Evolutionary conservation across 2,113 vertebrate genomes (phyloP), one percentile per base, ranked within the genome.

Genomic region (Oncorhynchus masou): DNA sequence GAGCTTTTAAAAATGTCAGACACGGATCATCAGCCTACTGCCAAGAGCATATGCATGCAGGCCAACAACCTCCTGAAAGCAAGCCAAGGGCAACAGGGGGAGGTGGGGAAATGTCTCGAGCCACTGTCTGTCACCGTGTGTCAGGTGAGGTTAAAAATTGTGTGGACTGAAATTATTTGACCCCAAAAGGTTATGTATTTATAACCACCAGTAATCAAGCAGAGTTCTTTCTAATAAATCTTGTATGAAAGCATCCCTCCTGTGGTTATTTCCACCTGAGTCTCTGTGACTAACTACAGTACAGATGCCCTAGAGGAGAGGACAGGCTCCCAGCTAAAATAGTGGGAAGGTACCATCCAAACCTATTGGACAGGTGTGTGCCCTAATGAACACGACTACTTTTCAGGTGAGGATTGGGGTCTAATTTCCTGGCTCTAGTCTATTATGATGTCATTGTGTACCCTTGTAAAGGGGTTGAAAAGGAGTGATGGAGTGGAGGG

Each of bases 171-270:
- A 54, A 70, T 27, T 25, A 70, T 19, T 25, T 25, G 45, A 71
- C 48, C 13, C 48, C 45, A 51, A 51, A 71, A 71, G 69, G 69
- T 51, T 54, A 71, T 62, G 51, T 76, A 70, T 76, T 76, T 76
- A 76, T 76, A 76, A 70, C 68, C 48, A 29, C 45, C 74, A 70
- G 65, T 74, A 45, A 74, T 67, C 51, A 9, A 19, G 11, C 74
- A 70, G 68, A 13, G 24, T 31, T 76, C 29, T 19, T 48, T 76
- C 74, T 70, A 70, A 76, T 70, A 62, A 76, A 76, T 76, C 67
- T 70, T 70, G 34, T 45, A 76, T 76, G 74, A 76, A 68, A 70
- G 65, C 27, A 54, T 76, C 49, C 51, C 74, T 22, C 68, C 74
- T 59, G 67, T 64, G 74, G 54, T n/a, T 62, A 45, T 27, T 62